A percentile compares a stretch with the other conserved stretches of the same genome.
Conservation (phyloP, 37 sponge, comb jelly and placozoan species). For the Aphrocallistes beatrix region DNA sequence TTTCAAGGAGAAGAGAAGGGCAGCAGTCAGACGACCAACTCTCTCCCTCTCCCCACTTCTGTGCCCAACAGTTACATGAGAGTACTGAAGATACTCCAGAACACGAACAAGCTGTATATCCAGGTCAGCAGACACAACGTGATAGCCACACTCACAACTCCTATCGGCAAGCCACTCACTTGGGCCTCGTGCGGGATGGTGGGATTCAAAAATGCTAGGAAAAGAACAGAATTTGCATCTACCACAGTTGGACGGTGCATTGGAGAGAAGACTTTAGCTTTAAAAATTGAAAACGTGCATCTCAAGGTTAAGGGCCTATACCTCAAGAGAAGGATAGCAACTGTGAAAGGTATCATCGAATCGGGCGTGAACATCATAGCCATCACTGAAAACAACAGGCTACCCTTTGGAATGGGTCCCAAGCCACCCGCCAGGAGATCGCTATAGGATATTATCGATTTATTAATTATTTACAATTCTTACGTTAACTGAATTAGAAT, state of each 20-base stretch:
- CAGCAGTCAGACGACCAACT: no score
- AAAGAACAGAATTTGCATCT: not conserved
- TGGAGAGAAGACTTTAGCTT: not conserved
- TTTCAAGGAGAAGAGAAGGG: no score
- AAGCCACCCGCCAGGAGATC: not conserved
- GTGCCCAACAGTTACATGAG: not conserved
- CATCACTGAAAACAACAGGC: not conserved
- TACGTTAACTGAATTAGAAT: not conserved
- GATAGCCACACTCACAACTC: not conserved
- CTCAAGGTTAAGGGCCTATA: not conserved
- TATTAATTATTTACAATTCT: not conserved
- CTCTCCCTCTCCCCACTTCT: not conserved
- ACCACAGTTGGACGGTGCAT: not conserved
- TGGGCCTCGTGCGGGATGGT: not conserved
- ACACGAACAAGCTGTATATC: not conserved
- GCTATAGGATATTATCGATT: not conserved
- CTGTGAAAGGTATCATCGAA: not conserved
- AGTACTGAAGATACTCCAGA: not conserved
- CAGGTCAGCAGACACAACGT: not conserved
- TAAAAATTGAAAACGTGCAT: not conserved
- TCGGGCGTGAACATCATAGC: not conserved
- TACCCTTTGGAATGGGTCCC: not conserved
- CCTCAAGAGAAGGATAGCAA: not conserved
- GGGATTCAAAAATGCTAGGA: not conserved
- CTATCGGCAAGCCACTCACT: not conserved